Evolutionary conservation across 2,888 invertebrate genomes (phyloP).

Genomic region (Rhimphoctona megacephalus): DNA sequence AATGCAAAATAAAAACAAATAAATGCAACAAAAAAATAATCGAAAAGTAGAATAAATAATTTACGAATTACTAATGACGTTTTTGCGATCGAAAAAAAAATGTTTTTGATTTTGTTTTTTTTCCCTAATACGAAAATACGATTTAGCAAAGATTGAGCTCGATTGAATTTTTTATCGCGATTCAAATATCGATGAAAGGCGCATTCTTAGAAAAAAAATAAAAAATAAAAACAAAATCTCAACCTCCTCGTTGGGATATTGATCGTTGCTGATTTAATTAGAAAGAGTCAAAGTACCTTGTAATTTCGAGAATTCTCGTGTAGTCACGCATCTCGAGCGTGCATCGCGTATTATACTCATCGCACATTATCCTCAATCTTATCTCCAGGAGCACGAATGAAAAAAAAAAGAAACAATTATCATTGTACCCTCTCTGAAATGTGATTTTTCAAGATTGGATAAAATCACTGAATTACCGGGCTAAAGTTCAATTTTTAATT

Average conservation of each 20-base stretch:
- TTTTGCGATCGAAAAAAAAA: slow-evolving; percentile 11
- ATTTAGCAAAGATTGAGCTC: not conserved
- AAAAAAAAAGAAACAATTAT: not conserved
- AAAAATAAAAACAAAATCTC: not conserved
- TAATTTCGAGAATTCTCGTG: not conserved
- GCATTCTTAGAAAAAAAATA: not conserved
- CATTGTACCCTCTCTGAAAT: not conserved
- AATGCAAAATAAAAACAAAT: not conserved
- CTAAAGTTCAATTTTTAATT: slow-evolving; percentile 10
- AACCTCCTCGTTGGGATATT: slow-evolving; percentile 5
- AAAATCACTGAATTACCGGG: not conserved
- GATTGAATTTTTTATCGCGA: slow-evolving; percentile 17
- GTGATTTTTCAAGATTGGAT: slow-evolving; percentile 15
- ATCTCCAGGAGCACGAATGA: not conserved
- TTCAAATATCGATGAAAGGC: not conserved
- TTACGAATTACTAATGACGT: not conserved
- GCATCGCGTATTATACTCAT: not conserved
- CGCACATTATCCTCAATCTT: slow-evolving; percentile 19
- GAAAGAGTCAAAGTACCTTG: slow-evolving; percentile 8
- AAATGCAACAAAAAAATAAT: not conserved
- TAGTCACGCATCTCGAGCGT: slow-evolving; percentile 12
- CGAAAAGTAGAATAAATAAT: not conserved
- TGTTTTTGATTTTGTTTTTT: too few relatives aligned
- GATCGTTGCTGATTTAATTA: slow-evolving; percentile 21
- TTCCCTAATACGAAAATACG: not conserved